These are phyloP conservation scores for Drepana falcataria DNA, from an alignment of 2,888 invertebrate genomes.

Conservation along the genomic window DNA sequence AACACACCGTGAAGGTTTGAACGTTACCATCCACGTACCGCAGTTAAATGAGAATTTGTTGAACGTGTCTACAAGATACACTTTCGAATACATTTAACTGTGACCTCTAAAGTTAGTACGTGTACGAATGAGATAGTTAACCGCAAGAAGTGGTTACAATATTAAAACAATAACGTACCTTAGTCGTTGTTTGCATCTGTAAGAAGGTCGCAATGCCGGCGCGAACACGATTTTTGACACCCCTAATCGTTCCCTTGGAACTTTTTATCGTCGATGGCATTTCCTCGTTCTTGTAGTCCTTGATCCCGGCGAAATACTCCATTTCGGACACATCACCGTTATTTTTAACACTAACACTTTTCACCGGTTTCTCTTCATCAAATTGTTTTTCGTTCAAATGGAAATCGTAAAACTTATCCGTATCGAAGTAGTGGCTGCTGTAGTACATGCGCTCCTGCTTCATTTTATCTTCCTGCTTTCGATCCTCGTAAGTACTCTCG, in stretches of 20 bases:
- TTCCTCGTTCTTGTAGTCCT: conserved; percentile 82
- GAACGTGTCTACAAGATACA: conserved; percentile 42
- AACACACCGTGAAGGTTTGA: conserved; percentile 52
- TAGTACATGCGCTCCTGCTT: conserved; percentile 65
- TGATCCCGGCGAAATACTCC: conserved; percentile 88
- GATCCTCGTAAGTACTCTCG: conserved; percentile 84
- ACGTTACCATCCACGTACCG: conserved; percentile 28
- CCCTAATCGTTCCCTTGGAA: conserved; percentile 94
- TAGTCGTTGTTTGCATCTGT: conserved; percentile 87
- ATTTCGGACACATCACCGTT: conserved; percentile 72
- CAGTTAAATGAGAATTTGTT: conserved; percentile 43
- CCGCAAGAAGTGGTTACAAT: conserved; percentile 31
- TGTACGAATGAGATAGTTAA: conserved; percentile 51
- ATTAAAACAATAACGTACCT: conserved; percentile 81
- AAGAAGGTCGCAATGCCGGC: conserved; percentile 97
- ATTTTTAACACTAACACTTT: conserved; percentile 69
- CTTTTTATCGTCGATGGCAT: conserved; percentile 90
- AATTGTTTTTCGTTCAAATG: conserved; percentile 86
- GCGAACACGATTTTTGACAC: conserved; percentile 95
- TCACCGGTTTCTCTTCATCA: conserved; percentile 59
- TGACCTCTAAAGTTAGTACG: conserved; percentile 69
- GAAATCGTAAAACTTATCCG: conserved; percentile 89
- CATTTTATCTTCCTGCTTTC: conserved; percentile 73
- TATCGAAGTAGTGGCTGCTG: conserved; percentile 81
- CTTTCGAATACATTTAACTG: conserved; percentile 59